Conservation (phyloP, 2,113 vertebrate genomes). For the Burhinus bistriatus region DNA sequence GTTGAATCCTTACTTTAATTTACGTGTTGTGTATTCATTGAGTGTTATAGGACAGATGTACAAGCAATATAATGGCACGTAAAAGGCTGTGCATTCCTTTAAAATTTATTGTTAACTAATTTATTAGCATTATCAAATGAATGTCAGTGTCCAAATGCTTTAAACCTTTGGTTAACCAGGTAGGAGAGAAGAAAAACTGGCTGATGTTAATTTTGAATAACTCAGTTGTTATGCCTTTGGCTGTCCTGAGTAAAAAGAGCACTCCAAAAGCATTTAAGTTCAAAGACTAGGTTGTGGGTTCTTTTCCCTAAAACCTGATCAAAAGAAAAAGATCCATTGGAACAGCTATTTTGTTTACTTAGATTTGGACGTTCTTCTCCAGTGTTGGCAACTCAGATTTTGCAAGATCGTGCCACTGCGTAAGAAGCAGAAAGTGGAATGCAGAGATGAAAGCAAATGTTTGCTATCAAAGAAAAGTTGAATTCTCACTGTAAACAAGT, state of each 20-base stretch:
- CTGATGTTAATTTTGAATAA: background rate
- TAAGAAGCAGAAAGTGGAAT: background rate
- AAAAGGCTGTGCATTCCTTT: background rate
- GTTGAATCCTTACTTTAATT: background rate
- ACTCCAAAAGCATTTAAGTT: background rate
- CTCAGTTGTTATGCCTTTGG: background rate
- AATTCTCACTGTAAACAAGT: background rate
- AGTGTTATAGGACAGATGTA: background rate
- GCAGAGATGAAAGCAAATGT: background rate
- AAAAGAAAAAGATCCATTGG: background rate
- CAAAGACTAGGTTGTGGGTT: background rate
- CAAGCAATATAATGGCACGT: background rate
- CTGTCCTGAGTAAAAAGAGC: background rate
- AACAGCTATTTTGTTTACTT: background rate
- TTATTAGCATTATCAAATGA: background rate
- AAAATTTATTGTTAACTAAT: background rate
- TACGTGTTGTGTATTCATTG: background rate
- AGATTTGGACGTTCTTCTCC: background rate
- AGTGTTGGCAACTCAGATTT: background rate
- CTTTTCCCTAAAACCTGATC: background rate
- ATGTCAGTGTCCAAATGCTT: background rate
- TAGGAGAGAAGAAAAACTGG: background rate
- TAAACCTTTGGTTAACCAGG: background rate
- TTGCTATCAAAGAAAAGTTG: background rate
- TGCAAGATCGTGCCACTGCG: background rate